Conservation (phyloP, 2,113 vertebrate species). For the Oncorhynchus kisutch region DNA sequence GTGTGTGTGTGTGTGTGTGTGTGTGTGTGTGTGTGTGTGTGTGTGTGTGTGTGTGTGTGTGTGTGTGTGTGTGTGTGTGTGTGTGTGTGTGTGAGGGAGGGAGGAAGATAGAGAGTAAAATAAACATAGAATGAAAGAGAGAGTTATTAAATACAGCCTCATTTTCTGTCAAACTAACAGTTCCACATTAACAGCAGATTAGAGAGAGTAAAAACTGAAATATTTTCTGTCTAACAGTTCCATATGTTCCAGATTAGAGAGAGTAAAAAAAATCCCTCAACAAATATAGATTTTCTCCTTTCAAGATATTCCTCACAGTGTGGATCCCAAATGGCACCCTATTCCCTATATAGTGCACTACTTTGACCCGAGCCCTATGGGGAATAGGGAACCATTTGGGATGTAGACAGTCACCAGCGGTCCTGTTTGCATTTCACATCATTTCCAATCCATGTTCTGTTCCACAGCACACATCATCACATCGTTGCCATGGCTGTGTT, state of each 20-base stretch:
- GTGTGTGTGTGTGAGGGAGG: not conserved
- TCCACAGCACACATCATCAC: slow-evolving; percentile 62
- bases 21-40: not conserved
- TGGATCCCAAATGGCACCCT: slow-evolving; percentile 1
- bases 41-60: not conserved
- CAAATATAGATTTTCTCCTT: slow-evolving; percentile 8
- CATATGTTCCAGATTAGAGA: not conserved
- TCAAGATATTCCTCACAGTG: not conserved
- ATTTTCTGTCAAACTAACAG: not conserved
- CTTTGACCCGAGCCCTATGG: no score
- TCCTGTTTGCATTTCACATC: slow-evolving; percentile 64
- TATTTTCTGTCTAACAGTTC: not conserved
- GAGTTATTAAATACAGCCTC: no score
- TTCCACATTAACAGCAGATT: not conserved
- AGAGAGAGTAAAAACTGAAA: not conserved
- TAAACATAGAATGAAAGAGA: no score
- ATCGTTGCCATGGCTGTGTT: slow-evolving; percentile 49
- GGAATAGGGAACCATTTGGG: no score
- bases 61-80: not conserved
- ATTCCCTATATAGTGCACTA: not conserved
- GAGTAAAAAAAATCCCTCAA: not conserved
- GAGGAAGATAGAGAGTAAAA: not conserved
- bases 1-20: not conserved
- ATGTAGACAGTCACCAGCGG: slow-evolving; percentile 9
- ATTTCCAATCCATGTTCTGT: slow-evolving; percentile 67